Evolutionary conservation across 2,113 vertebrate genomes (phyloP), one percentile per base, ranked within the genome.

Genomic region (Petromus typicus): DNA sequence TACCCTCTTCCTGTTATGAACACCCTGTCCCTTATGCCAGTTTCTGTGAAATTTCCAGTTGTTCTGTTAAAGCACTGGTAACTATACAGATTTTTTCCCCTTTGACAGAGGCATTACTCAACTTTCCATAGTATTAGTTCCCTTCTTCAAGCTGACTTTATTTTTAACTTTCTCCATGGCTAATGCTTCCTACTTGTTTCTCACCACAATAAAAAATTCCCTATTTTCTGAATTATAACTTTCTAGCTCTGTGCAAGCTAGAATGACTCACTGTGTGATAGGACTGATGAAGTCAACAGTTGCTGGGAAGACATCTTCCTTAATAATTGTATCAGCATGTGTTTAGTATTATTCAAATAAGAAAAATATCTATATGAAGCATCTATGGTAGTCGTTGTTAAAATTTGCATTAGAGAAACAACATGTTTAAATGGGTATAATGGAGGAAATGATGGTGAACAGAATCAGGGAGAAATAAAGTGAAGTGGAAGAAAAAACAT

Each of bases 281-380:
- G 79, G 91, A 80, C 57, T 95, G 90, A 95, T 95, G 85, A 92
- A 95, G 67, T 90, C 93, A 96, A 86, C 95, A 97, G 96, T 95
- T 98, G 95, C 90, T 95, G 95, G 90, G 84, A 94, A 96, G 90
- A 76, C 27, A 66, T 84, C 40, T 91, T 97, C 54, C 78, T 90
- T 94, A 95, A 96, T 94, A 96, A 22, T 82, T 90, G 63, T 88
- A 95, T 97, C 95, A 86, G 87, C 97, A 96, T 96, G 86, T 97
- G 94, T 81, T 97, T 97, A 86, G 61, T 92, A 91, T 97, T 96
- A 96, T 86, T 92, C 82, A 82, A 94, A 81, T 84, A 73, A 88
- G 88, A 94, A 92, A 92, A 94, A 92, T 34, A 90, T 32, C 10
- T 95, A 63, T 92, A 73, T 93, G 45, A 94, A 96, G 57, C 86